These are phyloP conservation scores for Napeogenes sylphis DNA, from an alignment of 2,888 invertebrate species.

Conservation along the genomic window DNA sequence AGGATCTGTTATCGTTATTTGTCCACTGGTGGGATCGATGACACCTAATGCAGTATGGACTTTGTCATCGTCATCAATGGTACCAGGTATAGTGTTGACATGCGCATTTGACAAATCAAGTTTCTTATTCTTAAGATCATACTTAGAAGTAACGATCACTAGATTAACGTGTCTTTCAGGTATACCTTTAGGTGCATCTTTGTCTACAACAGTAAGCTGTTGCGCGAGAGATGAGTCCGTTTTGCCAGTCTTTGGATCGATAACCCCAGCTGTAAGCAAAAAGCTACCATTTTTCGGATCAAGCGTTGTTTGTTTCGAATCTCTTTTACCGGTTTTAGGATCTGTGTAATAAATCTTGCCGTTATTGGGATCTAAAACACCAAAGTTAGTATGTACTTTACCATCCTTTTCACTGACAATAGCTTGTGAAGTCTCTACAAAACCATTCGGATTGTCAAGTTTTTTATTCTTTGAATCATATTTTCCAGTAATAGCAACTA, in stretches of 20 bases:
- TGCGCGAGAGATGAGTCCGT: constrained; percentile 81
- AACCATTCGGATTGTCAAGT: constrained; percentile 77
- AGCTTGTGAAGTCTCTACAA: constrained; percentile 70
- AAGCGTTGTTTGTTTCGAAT: constrained; percentile 78
- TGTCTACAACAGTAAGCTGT: constrained; percentile 68
- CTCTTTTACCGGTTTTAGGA: constrained; percentile 78
- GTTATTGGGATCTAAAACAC: constrained; percentile 79
- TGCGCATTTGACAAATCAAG: constrained; percentile 72
- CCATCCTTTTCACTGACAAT: constrained; percentile 83
- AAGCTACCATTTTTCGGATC: constrained; percentile 78
- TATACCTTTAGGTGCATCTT: constrained; percentile 64
- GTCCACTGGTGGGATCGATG: constrained; percentile 77
- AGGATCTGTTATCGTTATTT: constrained; percentile 77
- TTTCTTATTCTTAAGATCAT: constrained; percentile 76
- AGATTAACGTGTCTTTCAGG: constrained; percentile 72
- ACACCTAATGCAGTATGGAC: constrained; percentile 78
- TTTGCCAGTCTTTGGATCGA: constrained; percentile 80
- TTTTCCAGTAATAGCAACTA: constrained; percentile 78
- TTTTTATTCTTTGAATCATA: constrained; percentile 79
- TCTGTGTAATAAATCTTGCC: constrained; percentile 78
- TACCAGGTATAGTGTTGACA: constrained; percentile 61
- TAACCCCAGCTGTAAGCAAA: constrained; percentile 77
- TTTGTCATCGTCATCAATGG: constrained; percentile 67
- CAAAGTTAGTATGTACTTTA: constrained; percentile 82
- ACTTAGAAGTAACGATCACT: constrained; percentile 76